Evolutionary conservation across 2,113 vertebrate species (phyloP), one percentile per base, ranked within the genome.

Genomic region (Puntigrus tetrazona): DNA sequence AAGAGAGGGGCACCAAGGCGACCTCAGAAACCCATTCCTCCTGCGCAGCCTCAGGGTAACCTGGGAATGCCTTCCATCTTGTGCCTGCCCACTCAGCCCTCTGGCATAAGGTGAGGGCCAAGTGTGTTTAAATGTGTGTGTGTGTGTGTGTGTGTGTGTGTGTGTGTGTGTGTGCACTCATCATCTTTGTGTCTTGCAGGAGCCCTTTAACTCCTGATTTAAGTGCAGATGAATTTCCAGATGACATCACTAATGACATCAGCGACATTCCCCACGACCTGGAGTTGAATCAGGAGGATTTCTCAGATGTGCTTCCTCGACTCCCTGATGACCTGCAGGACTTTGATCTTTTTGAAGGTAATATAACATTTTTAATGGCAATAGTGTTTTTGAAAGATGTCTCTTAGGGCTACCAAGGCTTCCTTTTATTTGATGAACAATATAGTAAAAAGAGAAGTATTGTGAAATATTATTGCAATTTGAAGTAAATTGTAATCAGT

Each of bases 311-410:
- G 89, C 92, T 97, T 83, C 95, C 96, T 0, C 91, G 96, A 91
- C 93, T 97, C 84, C 96, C 96, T 1, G 96, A 97, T 82, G 96
- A 97, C 89, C 92, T 97, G 88, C 96, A 97, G 88, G 96, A 96
- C 90, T 97, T 97, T 92, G 96, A 97, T 94, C 94, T 97, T 88
- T 97, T 97, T 93, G 96, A 97, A 96, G 96, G 96, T 97, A 80
- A 91, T 61, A 25, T 10, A 47, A 47, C 3, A 1, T 14, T 36
- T 55, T 22, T n/a, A 55, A 55, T 55, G 20, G 52, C 9, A 22
- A 55, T 5, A 55, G 3, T n/a, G 20, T 55, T 55, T 55, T 55
- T n/a, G 20, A 65, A 34, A 20, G 31, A 67, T 9, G 29, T 34
- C 2, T 34, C 63, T 18, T 67, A 20, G 34, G 31, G 3, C n/a